Base-by-base conservation (phyloP, 2,888 invertebrate genomes). In the Dromius quadrimaculatus region DNA sequence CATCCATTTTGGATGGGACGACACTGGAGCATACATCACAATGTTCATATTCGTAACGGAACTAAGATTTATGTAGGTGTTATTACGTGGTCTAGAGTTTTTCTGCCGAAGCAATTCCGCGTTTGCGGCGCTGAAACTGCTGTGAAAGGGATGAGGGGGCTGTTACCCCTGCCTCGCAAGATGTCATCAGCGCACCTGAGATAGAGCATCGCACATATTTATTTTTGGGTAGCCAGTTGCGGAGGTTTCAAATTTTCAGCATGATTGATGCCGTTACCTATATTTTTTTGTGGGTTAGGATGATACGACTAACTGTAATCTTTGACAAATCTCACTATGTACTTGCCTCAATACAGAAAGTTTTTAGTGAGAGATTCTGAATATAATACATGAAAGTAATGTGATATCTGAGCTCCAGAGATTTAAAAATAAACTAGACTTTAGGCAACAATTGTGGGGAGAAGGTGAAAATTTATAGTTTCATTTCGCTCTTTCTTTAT, bases 61-160 rank as follows among this genome's bases (percentile, higher is more conserved):
- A 68, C 59, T 43, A 68, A 68, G 68, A 68, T 68, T 68, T 68
- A 68, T 68, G 59, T 68, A 43, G 17, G 68, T 68, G 68, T 68
- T 68, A 68, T 68, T 68, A 59, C 68, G 68, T 41, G 68, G 59
- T 68, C 59, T 57, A 45, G 23, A 41, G 43, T 68, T 68, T 68
- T 68, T 68, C 59, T 59, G 13, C 28, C 32, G 43, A 59, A 34
- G 68, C 68, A 68, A 68, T 68, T 68, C 59, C 34, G 43, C 59
- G 68, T 68, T 68, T 59, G 45, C 41, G 59, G 50, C 50, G 50
- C 50, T 23, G 28, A n/a, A n/a, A n/a, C n/a, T n/a, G n/a, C n/a
- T n/a, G n/a, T n/a, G n/a, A n/a, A n/a, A n/a, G n/a, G n/a, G n/a
- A n/a, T n/a, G n/a, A n/a, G 32, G 32, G 32, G 19, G 59, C 34